Base-by-base conservation (phyloP, 2,113 vertebrate species). In the Gracilinanus agilis region DNA sequence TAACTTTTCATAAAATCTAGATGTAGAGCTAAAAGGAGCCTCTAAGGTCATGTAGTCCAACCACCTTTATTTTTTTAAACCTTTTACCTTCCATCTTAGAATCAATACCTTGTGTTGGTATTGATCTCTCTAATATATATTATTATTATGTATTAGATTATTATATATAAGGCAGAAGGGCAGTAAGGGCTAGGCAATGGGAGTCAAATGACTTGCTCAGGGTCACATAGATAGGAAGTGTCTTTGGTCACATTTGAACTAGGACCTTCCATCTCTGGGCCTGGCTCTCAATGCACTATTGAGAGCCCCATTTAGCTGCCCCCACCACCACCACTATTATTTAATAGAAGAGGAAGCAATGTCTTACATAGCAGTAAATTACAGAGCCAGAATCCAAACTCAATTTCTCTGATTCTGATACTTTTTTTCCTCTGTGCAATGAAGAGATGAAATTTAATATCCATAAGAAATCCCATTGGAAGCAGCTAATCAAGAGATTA, bases 21-120 rank as follows among this genome's bases (percentile, higher is more conserved):
- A 83, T 23, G 8, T 83, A 40, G 40, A 83, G 13, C 4, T n/a
- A n/a, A 13, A 75, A 75, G 11, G 8, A 67, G 88, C 34, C 56
- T 95, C 54, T 92, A 29, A 94, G 61, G 91, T 94, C 34, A 92
- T 95, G 54, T 23, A 83, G 67, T 83, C 34, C n/a, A 40, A 40
- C 16, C 19, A 40, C 34, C 16, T 40, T 83, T 40, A 83, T 83
- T 83, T 55, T 83, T 49, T 49, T 49, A 3, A 49, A 49, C 49
- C 5, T 49, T 49, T 49, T 49, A 49, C 49, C 49, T 49, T 49
- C 49, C 49, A 49, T 49, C 49, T 49, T 49, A 49, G 49, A 49
- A 49, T 2, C 49, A 49, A 49, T 49, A 49, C 49, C 49, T 49
- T 49, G 49, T 49, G 49, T 92, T 55, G 0, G 34, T 91, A 53